phyloP scores from a whole-genome alignment of 2,113 vertebrate species.

The Zootoca vivipara region DNA sequence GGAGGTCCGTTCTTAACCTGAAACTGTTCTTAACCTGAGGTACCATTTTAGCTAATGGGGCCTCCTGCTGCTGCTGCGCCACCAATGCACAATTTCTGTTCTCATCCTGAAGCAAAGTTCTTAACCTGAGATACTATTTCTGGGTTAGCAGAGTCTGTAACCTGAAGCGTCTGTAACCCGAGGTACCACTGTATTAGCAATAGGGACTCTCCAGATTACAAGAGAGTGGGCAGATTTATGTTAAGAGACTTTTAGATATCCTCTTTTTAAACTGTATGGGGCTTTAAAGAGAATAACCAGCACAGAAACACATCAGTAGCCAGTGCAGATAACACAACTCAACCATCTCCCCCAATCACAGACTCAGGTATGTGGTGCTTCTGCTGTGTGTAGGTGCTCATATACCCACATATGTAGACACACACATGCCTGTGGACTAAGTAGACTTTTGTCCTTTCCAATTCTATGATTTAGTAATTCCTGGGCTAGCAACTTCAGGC shows the following conservation, averaged over 20 bases:
- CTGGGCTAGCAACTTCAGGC: rapidly evolving
- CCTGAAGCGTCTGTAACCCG: no score
- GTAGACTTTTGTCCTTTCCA: rapidly evolving
- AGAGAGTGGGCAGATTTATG: neutral
- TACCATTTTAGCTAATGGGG: no score
- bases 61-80: no score
- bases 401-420: neutral
- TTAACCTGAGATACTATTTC: no score
- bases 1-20: no score
- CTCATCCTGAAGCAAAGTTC: no score
- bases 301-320: neutral
- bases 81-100: no score
- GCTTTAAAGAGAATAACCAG: neutral
- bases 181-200: no score
- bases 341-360: neutral
- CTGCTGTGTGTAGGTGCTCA: neutral
- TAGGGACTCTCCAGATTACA: neutral
- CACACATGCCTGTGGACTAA: neutral
- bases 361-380: neutral
- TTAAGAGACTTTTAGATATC: neutral
- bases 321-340: neutral
- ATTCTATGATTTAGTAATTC: neutral
- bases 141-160: no score
- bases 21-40: no score
- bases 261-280: neutral